Percentiles rank a stretch among this genome's conserved stretches.
Evolutionary conservation across 1,140 invertebrate genomes (phyloP).

Genomic region (Panulirus ornatus): DNA sequence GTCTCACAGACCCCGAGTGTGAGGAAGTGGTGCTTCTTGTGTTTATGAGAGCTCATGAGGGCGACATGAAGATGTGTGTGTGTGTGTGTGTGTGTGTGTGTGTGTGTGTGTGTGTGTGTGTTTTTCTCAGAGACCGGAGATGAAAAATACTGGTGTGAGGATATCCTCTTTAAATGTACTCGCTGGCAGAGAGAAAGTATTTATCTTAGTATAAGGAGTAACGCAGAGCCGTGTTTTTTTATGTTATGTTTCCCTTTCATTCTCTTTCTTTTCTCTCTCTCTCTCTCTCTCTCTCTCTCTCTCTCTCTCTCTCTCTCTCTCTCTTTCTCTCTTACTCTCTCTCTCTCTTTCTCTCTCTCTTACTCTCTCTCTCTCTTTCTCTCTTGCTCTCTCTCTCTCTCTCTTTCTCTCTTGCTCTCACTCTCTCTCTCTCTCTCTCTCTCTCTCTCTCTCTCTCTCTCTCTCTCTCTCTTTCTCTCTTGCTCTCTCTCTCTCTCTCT

Average conservation of each 20-base stretch:
- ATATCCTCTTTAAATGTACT: not conserved
- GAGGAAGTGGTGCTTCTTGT: too few relatives aligned
- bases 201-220: too few relatives aligned
- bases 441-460: slow-evolving; percentile 10
- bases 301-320: not conserved
- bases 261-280: not conserved
- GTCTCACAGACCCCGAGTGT: too few relatives aligned
- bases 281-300: not conserved
- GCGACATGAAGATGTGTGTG: not conserved
- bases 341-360: not conserved
- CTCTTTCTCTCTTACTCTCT: not conserved
- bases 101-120: slow-evolving; percentile 5
- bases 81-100: slow-evolving; percentile 4
- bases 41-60: not conserved
- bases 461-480: not conserved
- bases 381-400: not conserved
- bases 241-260: not conserved
- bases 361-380: not conserved
- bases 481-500: not conserved
- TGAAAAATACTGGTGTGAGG: not conserved
- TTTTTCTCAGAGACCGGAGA: not conserved
- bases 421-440: slow-evolving; percentile 28
- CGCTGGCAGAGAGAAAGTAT: not conserved
- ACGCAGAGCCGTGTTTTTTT: too few relatives aligned
- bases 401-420: not conserved